phyloP scores from a whole-genome alignment of 2,888 invertebrate genomes.

The Marronus borbonicus region DNA sequence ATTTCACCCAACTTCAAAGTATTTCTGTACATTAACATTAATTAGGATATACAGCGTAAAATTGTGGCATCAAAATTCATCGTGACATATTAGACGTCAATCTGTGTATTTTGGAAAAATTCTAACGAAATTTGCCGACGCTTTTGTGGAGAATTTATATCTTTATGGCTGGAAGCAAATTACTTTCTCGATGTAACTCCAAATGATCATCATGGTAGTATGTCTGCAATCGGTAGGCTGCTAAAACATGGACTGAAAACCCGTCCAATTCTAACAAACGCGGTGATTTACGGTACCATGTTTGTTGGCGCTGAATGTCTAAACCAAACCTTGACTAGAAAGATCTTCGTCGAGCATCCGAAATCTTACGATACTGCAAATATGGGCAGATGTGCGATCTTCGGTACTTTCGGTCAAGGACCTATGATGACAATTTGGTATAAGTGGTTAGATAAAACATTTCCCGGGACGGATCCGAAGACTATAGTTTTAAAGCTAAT shows the following conservation, averaged over 20 bases:
- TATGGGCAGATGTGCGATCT: constrained; percentile 75
- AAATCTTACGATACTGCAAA: constrained; percentile 72
- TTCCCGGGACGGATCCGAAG: constrained; percentile 77
- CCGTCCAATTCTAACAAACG: constrained; percentile 72
- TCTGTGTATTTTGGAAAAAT: not conserved
- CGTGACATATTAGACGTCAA: not conserved
- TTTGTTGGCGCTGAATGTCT: constrained; percentile 86
- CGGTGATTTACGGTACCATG: constrained; percentile 81
- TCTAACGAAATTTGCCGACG: not conserved
- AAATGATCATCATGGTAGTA: constrained; percentile 51
- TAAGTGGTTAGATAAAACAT: constrained; percentile 81
- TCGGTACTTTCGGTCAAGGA: constrained; percentile 76
- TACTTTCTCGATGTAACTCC: not conserved
- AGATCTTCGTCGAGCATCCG: constrained; percentile 70
- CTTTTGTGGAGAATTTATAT: not conserved
- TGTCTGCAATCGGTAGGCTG: constrained; percentile 58
- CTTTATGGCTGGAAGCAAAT: not conserved
- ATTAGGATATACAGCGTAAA: too few species aligned
- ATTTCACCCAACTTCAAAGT: not conserved
- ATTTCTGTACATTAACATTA: not conserved
- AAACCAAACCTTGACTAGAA: constrained; percentile 82
- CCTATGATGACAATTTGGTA: constrained; percentile 79
- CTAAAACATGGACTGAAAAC: constrained; percentile 68
- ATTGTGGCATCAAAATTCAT: not conserved
- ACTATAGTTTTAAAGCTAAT: constrained; percentile 80